phyloP scores from a whole-genome alignment of 2,797 vertebrate genomes.

The Sebastes ruberrimus region DNA sequence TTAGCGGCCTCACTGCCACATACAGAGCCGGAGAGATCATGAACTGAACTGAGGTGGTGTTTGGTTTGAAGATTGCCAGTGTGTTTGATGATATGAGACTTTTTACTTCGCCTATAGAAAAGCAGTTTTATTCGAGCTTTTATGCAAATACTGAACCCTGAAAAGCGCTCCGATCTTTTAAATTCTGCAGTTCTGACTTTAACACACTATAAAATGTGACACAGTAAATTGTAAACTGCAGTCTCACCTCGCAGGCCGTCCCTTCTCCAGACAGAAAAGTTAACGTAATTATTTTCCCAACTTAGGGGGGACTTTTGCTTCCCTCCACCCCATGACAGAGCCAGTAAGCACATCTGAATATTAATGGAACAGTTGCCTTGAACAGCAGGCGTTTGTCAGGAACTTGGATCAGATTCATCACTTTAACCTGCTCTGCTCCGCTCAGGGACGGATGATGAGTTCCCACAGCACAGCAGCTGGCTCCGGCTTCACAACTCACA shows the following conservation, averaged over 20 bases:
- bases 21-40: constrained; percentile 1
- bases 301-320: constrained; percentile 44
- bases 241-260: not conserved
- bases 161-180: not conserved
- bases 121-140: not conserved
- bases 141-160: not conserved
- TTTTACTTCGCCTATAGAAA: not conserved
- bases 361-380: constrained; percentile 77
- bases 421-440: constrained; percentile 69
- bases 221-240: not conserved
- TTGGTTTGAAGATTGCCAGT: not conserved
- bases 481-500: constrained; percentile 31
- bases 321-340: constrained; percentile 21
- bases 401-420: constrained; percentile 77
- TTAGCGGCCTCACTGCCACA: constrained; percentile 9
- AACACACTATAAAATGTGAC: constrained; percentile 25
- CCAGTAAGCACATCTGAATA: constrained; percentile 73
- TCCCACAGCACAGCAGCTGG: constrained; percentile 67
- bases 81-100: not conserved
- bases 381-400: constrained; percentile 82
- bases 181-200: not conserved
- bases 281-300: constrained; percentile 64
- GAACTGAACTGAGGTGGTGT: not conserved
- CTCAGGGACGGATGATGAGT: constrained; percentile 65
- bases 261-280: constrained; percentile 41